phyloP scores from a whole-genome alignment of 2,113 vertebrate genomes.

The Scortum barcoo region DNA sequence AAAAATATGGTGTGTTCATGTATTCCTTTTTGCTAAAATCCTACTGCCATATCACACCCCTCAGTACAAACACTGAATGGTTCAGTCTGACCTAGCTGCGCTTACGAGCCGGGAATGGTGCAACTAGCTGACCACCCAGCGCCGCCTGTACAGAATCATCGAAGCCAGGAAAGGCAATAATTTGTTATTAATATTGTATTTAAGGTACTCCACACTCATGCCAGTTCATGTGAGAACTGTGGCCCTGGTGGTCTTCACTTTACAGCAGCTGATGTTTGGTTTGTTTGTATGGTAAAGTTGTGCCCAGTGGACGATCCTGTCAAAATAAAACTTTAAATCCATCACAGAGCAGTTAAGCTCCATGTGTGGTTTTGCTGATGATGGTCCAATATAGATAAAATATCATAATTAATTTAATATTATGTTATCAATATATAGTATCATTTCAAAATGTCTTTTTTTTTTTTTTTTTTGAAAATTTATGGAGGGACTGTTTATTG shows the following conservation, averaged over 20 bases:
- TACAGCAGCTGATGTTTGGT: constrained; percentile 11
- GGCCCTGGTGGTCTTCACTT: not conserved
- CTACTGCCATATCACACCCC: no score
- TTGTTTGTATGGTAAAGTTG: not conserved
- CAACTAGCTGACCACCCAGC: no score
- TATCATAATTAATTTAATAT: not conserved
- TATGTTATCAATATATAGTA: no score
- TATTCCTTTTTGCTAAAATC: no score
- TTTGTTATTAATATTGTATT: no score
- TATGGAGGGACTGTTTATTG: not conserved
- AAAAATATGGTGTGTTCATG: no score
- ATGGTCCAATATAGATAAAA: not conserved
- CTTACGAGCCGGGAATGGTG: no score
- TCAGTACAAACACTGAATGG: no score
- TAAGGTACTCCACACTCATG: not conserved
- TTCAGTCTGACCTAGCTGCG: no score
- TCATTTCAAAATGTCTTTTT: not conserved
- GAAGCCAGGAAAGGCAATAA: no score
- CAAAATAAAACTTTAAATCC: not conserved
- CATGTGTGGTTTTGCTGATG: not conserved
- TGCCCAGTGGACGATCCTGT: not conserved
- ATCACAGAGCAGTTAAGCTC: not conserved
- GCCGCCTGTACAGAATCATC: no score
- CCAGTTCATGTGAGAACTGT: not conserved
- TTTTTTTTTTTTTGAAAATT: not conserved